These are phyloP conservation scores for Dufourea novaeangliae DNA, from an alignment of 1,140 invertebrate species.

Conservation along the genomic window DNA sequence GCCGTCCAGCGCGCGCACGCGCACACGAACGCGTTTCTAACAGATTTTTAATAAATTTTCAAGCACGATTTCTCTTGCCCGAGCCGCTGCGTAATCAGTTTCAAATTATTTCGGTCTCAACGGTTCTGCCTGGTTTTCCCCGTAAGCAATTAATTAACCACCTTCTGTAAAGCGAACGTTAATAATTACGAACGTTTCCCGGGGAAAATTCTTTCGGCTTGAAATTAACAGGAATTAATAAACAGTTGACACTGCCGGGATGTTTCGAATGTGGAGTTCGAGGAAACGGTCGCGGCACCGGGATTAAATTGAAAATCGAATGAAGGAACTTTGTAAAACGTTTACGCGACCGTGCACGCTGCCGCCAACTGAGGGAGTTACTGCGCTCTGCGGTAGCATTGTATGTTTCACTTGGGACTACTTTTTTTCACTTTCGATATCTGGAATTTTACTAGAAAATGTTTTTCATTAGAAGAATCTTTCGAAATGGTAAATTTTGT, in stretches of 20 bases:
- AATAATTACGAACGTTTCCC: conserved; percentile 1
- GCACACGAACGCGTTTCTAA: neutral
- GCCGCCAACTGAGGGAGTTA: too few relatives aligned
- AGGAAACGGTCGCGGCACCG: neutral
- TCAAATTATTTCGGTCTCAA: conserved; percentile 19
- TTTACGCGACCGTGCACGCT: neutral
- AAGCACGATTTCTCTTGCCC: conserved; percentile 10
- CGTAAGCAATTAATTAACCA: conserved; percentile 25
- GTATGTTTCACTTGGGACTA: too few relatives aligned
- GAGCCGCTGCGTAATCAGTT: conserved; percentile 14
- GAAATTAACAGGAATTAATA: conserved; percentile 27
- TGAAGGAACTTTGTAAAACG: neutral
- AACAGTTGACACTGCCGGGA: neutral
- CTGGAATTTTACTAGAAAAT: too few relatives aligned
- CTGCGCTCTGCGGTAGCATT: too few relatives aligned
- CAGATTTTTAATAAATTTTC: conserved; percentile 25
- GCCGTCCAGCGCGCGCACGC: neutral
- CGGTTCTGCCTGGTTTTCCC: neutral
- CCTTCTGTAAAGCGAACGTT: neutral
- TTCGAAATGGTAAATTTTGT: too few relatives aligned
- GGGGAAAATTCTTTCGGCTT: neutral
- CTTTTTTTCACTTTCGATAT: too few relatives aligned
- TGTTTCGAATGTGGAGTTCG: neutral
- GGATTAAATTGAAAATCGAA: conserved; percentile 1
- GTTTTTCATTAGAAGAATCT: too few relatives aligned